Evolutionary conservation across 64 coral and sea anemone genomes (phyloP).

Genomic region (Actinia equina): DNA sequence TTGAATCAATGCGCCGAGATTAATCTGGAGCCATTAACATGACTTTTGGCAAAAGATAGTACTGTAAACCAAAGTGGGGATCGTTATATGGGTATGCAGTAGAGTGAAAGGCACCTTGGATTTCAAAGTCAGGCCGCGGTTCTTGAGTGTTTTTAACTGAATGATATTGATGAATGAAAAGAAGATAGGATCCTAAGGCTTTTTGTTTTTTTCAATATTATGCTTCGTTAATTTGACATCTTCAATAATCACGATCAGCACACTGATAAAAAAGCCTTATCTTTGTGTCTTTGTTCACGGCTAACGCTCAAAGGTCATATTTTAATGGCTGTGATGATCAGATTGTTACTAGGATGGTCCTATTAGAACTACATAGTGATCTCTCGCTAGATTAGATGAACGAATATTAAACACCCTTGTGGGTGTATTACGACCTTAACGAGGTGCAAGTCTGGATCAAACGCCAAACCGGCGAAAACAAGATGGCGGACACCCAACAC

Average conservation of each 20-base stretch:
- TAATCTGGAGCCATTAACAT: neutral
- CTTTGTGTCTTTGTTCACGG: neutral
- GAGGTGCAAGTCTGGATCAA: neutral
- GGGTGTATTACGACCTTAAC: neutral
- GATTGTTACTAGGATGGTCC: neutral
- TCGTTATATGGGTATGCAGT: neutral
- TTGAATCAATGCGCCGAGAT: neutral
- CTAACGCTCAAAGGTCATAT: neutral
- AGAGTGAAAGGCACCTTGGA: neutral
- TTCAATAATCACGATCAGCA: neutral
- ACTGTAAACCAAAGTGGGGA: neutral
- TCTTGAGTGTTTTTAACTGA: no score
- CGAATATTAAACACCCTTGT: neutral
- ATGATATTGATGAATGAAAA: neutral
- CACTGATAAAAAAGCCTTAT: conserved; percentile 6
- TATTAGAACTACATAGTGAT: conserved; percentile 7
- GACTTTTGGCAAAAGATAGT: neutral
- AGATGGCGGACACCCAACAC: neutral
- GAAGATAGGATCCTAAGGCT: neutral
- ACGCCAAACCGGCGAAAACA: neutral
- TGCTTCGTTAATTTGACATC: neutral
- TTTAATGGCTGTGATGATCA: neutral
- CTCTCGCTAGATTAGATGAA: neutral
- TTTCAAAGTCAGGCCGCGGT: neutral
- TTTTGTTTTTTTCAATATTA: neutral